Evolutionary conservation across 1,140 invertebrate genomes (phyloP), one percentile per base, ranked within the genome.

Genomic region (Pinna nobilis): DNA sequence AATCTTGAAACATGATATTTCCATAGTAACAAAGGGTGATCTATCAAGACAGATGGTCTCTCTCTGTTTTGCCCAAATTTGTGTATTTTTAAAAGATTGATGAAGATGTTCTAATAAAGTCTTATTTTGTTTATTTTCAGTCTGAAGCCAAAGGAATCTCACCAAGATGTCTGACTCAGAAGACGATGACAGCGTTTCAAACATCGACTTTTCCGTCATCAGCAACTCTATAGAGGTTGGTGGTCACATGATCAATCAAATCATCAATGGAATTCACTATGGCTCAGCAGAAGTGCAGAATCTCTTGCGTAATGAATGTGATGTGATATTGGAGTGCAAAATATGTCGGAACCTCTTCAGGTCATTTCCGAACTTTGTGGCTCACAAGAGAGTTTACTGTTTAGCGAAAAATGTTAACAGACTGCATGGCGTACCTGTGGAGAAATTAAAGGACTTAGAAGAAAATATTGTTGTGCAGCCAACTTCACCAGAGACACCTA

Each of bases 271-370:
- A 37, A 77, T 83, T n/a, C 80, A 84, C 44, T 84, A 81, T 70
- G 85, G 83, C 1, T 83, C 85, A 25, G 75, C 78, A 23, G 86
- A 87, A 72, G 90, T 96, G 20, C 91, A 92, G 76, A 89, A 92
- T 53, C 86, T 95, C 44, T 88, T 97, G 7, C 88, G 91, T 18
- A 91, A 93, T 83, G 94, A 96, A 90, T 96, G 94, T 90, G 93
- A 95, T 84, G 86, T 96, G 50, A 92, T 97, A 78, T 94, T 94
- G 84, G 95, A 97, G 87, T 97, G 95, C 86, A 93, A 93, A 86
- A 91, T 94, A 32, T 97, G 95, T 86, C 90, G 92, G n/a, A 95
- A 93, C 85, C 90, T 97, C 79, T 96, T 96, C 87, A 91, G 95
- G 80, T 94, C 93, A 82, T 88, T 96, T 69, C 92, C 93, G 0